These are phyloP conservation scores for Sminthurides bifidus DNA, from an alignment of 1,140 invertebrate genomes.

Conservation along the genomic window DNA sequence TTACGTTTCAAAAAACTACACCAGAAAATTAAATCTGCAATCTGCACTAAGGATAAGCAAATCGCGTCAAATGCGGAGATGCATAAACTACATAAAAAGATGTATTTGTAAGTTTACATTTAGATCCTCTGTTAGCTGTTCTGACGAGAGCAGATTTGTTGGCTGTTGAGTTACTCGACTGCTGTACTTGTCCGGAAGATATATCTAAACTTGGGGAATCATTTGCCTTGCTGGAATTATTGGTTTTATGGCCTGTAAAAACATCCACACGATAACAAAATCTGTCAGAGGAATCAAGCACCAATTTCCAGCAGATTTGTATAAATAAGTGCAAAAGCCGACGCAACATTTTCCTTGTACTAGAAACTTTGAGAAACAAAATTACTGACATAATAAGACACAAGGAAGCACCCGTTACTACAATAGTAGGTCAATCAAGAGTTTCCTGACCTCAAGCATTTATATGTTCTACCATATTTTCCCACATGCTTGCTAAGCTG, in stretches of 20 bases:
- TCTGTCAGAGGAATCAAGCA: slow-evolving; percentile 13
- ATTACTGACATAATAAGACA: neutral
- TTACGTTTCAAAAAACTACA: too few species aligned
- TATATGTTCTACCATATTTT: too few species aligned
- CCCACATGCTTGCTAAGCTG: too few species aligned
- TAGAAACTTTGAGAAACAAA: slow-evolving; percentile 1
- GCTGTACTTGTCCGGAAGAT: slow-evolving; percentile 12
- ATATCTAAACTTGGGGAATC: slow-evolving; percentile 21
- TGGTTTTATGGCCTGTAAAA: slow-evolving; percentile 36
- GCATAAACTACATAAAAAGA: too few species aligned
- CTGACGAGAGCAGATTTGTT: slow-evolving; percentile 22
- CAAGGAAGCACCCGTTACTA: neutral
- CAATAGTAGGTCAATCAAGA: neutral
- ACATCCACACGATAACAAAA: slow-evolving; percentile 24
- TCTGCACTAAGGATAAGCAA: neutral
- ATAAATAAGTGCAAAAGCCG: too few species aligned
- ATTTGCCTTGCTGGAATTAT: slow-evolving; percentile 33
- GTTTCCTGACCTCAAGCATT: neutral
- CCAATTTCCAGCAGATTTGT: slow-evolving; percentile 14
- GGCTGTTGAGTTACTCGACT: slow-evolving; percentile 8
- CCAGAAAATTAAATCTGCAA: too few species aligned
- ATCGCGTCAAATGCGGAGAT: neutral
- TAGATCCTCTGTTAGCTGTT: slow-evolving; percentile 26
- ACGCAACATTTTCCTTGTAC: too few species aligned
- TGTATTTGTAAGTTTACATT: slow-evolving; percentile 27